These are phyloP conservation scores for Noctilio leporinus DNA, from an alignment of 2,113 vertebrate genomes.

Conservation along the genomic window DNA sequence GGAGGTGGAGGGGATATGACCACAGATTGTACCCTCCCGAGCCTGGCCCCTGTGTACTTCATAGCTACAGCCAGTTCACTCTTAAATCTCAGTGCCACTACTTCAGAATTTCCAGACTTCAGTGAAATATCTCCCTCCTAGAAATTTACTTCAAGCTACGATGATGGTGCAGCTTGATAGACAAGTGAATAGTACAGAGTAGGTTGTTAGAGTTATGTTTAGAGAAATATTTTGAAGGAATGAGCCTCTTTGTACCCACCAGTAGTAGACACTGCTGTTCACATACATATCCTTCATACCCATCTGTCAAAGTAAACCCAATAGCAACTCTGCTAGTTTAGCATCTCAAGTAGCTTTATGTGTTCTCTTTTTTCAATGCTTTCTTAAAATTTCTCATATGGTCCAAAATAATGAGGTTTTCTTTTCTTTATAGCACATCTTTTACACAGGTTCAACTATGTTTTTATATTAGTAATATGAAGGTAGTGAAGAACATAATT, in stretches of 20 bases:
- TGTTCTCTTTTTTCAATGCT: background rate
- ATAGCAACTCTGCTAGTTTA: background rate
- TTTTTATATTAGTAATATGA: background rate
- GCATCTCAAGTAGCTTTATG: background rate
- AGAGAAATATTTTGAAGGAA: slow-evolving; percentile 18
- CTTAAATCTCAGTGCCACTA: background rate
- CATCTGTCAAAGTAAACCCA: background rate
- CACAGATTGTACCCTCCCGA: background rate
- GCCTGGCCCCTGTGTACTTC: background rate
- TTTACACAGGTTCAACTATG: background rate
- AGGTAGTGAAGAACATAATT: slow-evolving; percentile 7
- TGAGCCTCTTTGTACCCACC: background rate
- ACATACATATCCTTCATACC: background rate
- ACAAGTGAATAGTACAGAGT: slow-evolving; percentile 28
- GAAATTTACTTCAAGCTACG: background rate
- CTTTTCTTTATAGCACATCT: background rate
- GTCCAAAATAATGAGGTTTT: background rate
- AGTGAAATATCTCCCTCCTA: background rate
- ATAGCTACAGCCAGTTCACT: background rate
- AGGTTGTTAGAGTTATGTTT: slow-evolving; percentile 13
- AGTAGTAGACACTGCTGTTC: background rate
- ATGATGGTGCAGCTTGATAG: background rate
- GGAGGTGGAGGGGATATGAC: background rate
- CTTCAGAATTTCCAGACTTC: background rate
- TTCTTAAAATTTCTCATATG: slow-evolving; percentile 4